These are phyloP conservation scores for Clitarchus hookeri DNA, from an alignment of 2,888 invertebrate genomes.

Conservation along the genomic window DNA sequence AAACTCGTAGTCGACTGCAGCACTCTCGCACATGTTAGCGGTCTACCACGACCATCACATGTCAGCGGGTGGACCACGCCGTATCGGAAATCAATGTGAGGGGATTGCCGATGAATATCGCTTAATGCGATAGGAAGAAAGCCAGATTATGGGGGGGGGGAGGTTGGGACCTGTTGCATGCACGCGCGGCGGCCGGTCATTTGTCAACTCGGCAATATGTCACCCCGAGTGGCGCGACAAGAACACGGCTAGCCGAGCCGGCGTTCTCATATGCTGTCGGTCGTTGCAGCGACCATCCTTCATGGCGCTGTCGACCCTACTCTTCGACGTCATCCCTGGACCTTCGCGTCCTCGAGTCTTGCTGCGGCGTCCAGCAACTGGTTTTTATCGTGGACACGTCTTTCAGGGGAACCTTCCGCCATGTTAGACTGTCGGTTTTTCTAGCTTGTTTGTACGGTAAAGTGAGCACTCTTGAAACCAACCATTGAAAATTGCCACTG, in stretches of 20 bases:
- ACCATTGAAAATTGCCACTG: no score
- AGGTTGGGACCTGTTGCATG: constrained; percentile 15
- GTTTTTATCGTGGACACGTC: no score
- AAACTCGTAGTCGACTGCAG: no score
- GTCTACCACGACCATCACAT: not conserved
- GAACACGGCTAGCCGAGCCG: not conserved
- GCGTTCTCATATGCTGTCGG: not conserved
- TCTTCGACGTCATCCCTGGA: no score
- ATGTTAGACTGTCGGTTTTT: no score
- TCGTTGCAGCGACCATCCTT: not conserved
- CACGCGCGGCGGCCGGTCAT: not conserved
- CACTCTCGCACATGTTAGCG: no score
- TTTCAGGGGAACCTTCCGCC: no score
- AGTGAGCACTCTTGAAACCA: no score
- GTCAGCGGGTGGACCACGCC: not conserved
- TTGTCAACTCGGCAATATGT: constrained; percentile 16
- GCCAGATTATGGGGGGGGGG: not conserved
- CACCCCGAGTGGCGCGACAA: not conserved
- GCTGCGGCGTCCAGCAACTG: no score
- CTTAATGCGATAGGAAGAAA: constrained; percentile 21
- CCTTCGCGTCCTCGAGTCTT: no score
- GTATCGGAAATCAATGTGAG: constrained; percentile 19
- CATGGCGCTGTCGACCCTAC: not conserved
- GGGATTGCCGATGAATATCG: constrained; percentile 20
- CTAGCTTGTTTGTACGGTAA: no score